A percentile compares a stretch with the other conserved stretches of the same genome.
Evolutionary conservation across 2,113 vertebrate genomes (phyloP).

Genomic region (Xyrauchen texanus): DNA sequence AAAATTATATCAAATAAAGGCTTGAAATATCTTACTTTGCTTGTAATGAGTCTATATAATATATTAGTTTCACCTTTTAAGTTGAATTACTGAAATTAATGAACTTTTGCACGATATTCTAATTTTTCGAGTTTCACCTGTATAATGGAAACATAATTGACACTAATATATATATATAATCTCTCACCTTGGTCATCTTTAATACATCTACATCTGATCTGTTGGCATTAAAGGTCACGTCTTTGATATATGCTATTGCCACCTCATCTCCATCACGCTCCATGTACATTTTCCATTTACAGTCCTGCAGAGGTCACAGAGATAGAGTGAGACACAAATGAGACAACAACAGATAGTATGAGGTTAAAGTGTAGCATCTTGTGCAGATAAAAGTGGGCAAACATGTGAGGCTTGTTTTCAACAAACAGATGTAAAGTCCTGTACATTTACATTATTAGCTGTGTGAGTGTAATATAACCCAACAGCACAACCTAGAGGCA

Average conservation of each 20-base stretch:
- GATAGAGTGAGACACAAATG: slow-evolving; percentile 59
- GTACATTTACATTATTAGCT: not conserved
- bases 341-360: not conserved
- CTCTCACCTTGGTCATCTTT: slow-evolving; percentile 91
- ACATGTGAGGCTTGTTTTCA: not conserved
- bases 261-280: slow-evolving; percentile 96
- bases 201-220: slow-evolving; percentile 83
- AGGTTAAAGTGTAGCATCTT: not conserved
- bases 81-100: too few species aligned
- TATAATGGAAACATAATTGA: slow-evolving; percentile 5
- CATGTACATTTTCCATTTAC: slow-evolving; percentile 99
- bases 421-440: not conserved
- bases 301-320: slow-evolving; percentile 79
- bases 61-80: too few species aligned
- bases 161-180: not conserved
- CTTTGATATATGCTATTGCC: slow-evolving; percentile 96
- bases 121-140: too few species aligned
- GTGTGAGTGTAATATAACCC: slow-evolving; percentile 59
- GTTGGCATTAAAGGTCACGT: slow-evolving; percentile 91
- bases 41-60: too few species aligned
- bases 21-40: too few species aligned
- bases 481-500: slow-evolving; percentile 80
- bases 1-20: too few species aligned
- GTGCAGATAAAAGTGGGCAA: not conserved
- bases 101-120: too few species aligned